phyloP scores from a whole-genome alignment of 2,113 vertebrate species.

The Nothoprocta perdicaria region DNA sequence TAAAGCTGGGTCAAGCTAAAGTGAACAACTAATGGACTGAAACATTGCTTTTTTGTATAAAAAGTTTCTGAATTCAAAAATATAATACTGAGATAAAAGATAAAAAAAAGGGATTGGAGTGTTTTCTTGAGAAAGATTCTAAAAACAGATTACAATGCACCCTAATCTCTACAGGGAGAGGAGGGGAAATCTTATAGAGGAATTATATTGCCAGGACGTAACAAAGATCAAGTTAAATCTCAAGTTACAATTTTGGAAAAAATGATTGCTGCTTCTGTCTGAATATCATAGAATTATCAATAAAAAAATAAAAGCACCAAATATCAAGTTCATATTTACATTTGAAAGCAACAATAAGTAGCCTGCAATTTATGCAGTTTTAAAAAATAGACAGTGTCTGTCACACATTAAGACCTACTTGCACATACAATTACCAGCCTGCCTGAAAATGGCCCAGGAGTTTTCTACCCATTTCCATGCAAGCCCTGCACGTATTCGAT shows the following conservation, averaged over 20 bases:
- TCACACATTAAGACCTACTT: neutral
- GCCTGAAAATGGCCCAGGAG: neutral
- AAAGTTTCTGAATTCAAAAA: slow-evolving; percentile 32
- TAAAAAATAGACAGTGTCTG: neutral
- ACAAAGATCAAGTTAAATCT: neutral
- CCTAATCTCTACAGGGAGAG: neutral
- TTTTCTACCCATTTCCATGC: neutral
- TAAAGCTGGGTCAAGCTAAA: slow-evolving; percentile 58
- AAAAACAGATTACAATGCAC: neutral
- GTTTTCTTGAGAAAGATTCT: slow-evolving; percentile 10
- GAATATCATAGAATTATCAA: neutral
- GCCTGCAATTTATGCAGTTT: neutral
- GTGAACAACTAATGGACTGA: slow-evolving; percentile 64
- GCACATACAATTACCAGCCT: neutral
- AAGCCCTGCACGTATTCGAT: neutral
- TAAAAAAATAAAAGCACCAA: neutral
- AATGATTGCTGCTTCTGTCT: neutral
- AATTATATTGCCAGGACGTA: neutral
- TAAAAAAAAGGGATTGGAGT: slow-evolving; percentile 4
- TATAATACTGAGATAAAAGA: neutral
- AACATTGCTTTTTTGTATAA: slow-evolving; percentile 3
- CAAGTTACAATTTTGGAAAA: neutral
- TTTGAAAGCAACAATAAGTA: neutral
- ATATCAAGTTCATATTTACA: neutral
- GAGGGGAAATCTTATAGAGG: neutral